Base-by-base conservation (phyloP, 1,140 invertebrate genomes). In the Polyergus mexicanus region DNA sequence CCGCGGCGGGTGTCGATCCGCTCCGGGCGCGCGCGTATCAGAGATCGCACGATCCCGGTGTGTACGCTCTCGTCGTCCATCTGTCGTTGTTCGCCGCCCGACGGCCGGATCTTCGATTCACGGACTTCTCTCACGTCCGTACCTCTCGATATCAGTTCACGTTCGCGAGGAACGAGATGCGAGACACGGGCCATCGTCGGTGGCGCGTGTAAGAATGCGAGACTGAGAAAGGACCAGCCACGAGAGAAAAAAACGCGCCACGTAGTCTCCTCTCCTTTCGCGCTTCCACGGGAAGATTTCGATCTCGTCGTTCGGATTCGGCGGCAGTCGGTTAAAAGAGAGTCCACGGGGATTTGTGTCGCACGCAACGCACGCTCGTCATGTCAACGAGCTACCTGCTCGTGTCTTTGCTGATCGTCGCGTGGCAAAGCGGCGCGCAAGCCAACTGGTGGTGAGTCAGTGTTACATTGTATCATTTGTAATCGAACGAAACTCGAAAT, bases 371-470 rank as follows among this genome's bases (percentile, higher is more conserved):
- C 38, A 84, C 78, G 41, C 89, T 75, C 81, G 66, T 91, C 47
- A 68, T 84, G 56, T 69, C 83, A 51, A 89, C 74, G 74, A 85
- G 83, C 38, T 83, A 94, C 63, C 75, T 92, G 77, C 71, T 90
- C 65, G 66, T 94, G 84, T 89, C 91, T 65, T 86, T 94, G 77
- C 76, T 94, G 89, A 85, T 94, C 87, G 84, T 94, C 90, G 92
- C 92, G 85, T 89, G 91, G 88, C 92, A 92, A 81, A 92, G 93
- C 86, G 92, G 94, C 80, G 94, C 89, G 71, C 89, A 91, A 76
- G 94, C 94, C 54, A 95, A 95, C 88, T 95, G 94, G 94, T 95
- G 94, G 94, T 95, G 86, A 94, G 94, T 92, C 44, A 58, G 19
- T 62, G 8, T 75, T 75, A 4, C n/a, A n/a, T 60, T n/a, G 2